phyloP scores from a whole-genome alignment of 2,888 invertebrate species.

The Torymus tubicola region DNA sequence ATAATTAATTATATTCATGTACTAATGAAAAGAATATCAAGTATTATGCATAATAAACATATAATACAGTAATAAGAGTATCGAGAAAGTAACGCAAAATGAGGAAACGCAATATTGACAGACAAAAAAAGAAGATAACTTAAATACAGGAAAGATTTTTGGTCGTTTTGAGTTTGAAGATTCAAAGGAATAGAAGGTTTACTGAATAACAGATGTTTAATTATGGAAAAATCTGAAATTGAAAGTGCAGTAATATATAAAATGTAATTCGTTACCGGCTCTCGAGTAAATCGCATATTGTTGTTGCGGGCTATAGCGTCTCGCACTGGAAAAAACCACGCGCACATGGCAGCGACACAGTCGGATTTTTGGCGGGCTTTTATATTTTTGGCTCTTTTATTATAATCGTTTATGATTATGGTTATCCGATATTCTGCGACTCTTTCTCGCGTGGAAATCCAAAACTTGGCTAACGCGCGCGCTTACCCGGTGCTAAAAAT shows the following conservation, averaged over 20 bases:
- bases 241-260: constrained; percentile 64
- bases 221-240: constrained; percentile 69
- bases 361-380: constrained; percentile 75
- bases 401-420: constrained; percentile 37
- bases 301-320: constrained; percentile 62
- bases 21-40: neutral
- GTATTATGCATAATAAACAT: too few relatives aligned
- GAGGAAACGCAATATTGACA: neutral
- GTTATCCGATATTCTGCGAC: constrained; percentile 11
- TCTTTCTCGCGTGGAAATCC: constrained; percentile 38
- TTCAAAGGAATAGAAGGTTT: constrained; percentile 52
- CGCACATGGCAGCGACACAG: constrained; percentile 60
- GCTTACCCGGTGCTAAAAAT: too few relatives aligned
- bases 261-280: constrained; percentile 39
- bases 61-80: neutral
- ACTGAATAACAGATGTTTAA: constrained; percentile 58
- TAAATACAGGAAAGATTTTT: constrained; percentile 57
- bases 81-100: constrained; percentile 14
- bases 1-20: neutral
- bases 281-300: constrained; percentile 40
- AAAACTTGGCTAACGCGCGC: neutral
- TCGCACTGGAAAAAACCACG: constrained; percentile 66
- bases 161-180: constrained; percentile 63
- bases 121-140: constrained; percentile 39
- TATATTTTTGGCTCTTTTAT: constrained; percentile 76